A percentile compares a stretch with the other conserved stretches of the same genome.
These are phyloP conservation scores for Chondrilla cf. caribensis DNA, from an alignment of 37 sponge, comb jelly and placozoan genomes.

Conservation along the genomic window DNA sequence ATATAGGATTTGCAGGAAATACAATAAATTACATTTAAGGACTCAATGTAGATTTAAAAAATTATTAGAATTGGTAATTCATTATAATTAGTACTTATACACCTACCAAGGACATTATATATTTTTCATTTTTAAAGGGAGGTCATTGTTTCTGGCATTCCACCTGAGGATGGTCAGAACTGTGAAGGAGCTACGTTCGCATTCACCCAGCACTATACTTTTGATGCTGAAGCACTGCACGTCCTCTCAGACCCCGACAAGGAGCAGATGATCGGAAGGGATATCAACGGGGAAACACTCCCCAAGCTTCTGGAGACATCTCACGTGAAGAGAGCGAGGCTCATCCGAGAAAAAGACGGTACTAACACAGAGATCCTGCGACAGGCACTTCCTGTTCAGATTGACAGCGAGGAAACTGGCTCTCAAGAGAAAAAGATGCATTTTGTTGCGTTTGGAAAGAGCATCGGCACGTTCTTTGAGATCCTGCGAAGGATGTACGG, in stretches of 20 bases:
- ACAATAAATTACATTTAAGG: background rate
- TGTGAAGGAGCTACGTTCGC: constrained; percentile 47
- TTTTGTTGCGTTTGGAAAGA: constrained; percentile 56
- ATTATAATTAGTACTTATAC: background rate
- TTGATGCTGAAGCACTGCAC: constrained; percentile 10
- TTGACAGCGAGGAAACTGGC: background rate
- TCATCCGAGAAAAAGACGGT: constrained; percentile 34
- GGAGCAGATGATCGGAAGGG: constrained; percentile 47
- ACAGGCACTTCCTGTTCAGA: constrained; percentile 29
- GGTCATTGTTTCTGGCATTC: constrained; percentile 23
- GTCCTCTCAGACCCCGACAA: constrained; percentile 15
- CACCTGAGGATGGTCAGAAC: background rate
- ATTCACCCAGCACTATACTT: constrained; percentile 28
- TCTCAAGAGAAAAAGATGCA: constrained; percentile 31
- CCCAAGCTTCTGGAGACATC: constrained; percentile 26
- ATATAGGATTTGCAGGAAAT: too few relatives aligned
- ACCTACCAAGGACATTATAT: background rate
- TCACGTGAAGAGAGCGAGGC: constrained; percentile 46
- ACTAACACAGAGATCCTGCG: constrained; percentile 48
- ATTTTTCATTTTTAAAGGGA: constrained; percentile 24
- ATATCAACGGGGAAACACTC: constrained; percentile 31
- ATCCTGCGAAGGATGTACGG: constrained; percentile 32
- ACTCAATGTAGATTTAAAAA: background rate
- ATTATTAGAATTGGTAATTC: background rate
- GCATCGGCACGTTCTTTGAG: constrained; percentile 22